Base-by-base conservation (phyloP, 2,113 vertebrate species). In the Lepus timidus region DNA sequence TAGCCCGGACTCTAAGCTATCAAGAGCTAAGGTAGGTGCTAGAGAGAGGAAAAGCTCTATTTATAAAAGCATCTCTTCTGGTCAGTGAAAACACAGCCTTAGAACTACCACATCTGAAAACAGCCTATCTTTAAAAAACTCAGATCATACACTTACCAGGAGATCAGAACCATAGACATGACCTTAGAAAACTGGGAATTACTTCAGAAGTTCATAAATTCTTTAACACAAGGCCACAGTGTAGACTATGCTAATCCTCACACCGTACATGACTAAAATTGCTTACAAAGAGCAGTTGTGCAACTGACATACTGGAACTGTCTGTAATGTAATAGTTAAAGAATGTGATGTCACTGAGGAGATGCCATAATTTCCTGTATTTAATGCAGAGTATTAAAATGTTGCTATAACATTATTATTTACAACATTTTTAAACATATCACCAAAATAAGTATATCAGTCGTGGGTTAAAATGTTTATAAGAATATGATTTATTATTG, bases 291-390 rank as follows among this genome's bases (percentile, higher is more conserved):
- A 93, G 7, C 91, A 97, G 96, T 64, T 67, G 80, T 84, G 22
- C 49, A 74, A 49, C 22, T 83, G 61, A 90, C 62, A 92, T 36
- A 94, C 90, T 83, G 33, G 49, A 92, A 71, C 74, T 85, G 70
- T 91, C 80, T 79, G 33, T 96, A 96, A 93, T 90, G 64, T 87
- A 92, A 61, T 62, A 96, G 71, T 73, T 92, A 67, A 55, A 55
- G 85, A 97, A 96, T 95, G 94, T 22, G 68, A 10, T 86, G 92
- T 94, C 91, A 95, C 74, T 78, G 84, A 92, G 92, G 87, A 95
- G 73, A 94, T 36, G 49, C 64, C 31, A 65, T 33, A 92, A 78
- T 52, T 89, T 91, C 67, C 87, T 51, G 61, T 70, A 95, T 16
- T 80, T 52, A 95, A 79, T 71, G 9, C 55, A 76, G 68, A 58